phyloP scores from a whole-genome alignment of 2,797 vertebrate species.

The Gambelia wislizenii region DNA sequence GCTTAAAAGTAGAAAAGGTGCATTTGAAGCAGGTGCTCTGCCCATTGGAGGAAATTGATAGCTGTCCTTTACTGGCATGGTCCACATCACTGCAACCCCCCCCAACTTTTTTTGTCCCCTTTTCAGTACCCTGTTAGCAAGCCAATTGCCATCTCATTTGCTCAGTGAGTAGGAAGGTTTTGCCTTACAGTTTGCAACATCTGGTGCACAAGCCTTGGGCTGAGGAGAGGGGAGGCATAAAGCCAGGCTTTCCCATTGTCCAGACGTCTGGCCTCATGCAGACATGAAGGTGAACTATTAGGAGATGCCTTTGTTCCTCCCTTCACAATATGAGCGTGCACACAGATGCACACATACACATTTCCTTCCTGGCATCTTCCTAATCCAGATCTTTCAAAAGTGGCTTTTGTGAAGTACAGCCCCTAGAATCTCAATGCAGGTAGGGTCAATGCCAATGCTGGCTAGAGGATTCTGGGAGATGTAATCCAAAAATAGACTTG shows the following conservation, averaged over 20 bases:
- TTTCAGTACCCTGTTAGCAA: constrained; percentile 73
- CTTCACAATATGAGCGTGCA: rapidly evolving
- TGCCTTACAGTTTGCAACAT: constrained; percentile 74
- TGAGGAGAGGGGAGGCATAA: constrained; percentile 49
- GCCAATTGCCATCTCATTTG: constrained; percentile 76
- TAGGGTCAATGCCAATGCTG: too few species aligned
- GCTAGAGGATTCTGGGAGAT: too few species aligned
- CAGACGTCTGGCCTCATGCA: neutral
- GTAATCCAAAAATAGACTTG: too few species aligned
- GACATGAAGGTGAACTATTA: constrained; percentile 43
- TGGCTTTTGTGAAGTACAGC: neutral
- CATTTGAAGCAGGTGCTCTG: neutral
- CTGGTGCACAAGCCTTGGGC: constrained; percentile 71
- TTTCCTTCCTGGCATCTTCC: constrained; percentile 15
- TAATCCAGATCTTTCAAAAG: neutral
- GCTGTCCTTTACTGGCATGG: too few species aligned
- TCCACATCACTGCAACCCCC: too few species aligned
- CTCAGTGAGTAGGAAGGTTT: constrained; percentile 75
- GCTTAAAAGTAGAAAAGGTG: neutral
- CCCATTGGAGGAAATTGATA: neutral
- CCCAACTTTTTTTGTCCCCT: constrained; percentile 44
- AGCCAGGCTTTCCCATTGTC: constrained; percentile 51
- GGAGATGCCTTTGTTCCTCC: neutral
- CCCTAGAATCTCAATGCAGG: too few species aligned
- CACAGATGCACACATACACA: neutral